phyloP scores from a whole-genome alignment of 2,113 vertebrate species.

The Percina caprodes region DNA sequence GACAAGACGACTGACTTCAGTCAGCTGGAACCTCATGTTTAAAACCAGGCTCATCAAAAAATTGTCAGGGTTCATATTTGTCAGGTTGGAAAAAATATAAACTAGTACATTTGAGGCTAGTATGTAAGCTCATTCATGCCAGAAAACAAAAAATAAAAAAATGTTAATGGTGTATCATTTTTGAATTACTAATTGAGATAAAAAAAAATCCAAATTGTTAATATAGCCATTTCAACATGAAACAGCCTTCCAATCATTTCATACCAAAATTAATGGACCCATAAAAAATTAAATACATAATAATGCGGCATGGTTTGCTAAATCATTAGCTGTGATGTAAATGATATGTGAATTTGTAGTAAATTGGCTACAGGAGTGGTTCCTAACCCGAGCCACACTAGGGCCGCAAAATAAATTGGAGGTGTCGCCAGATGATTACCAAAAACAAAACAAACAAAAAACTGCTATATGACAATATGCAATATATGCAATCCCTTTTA shows the following conservation, averaged over 20 bases:
- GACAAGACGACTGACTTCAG: conserved; percentile 57
- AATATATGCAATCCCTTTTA: background rate
- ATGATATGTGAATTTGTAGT: background rate
- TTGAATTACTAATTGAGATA: background rate
- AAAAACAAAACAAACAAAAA: no score
- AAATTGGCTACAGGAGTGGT: background rate
- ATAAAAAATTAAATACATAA: background rate
- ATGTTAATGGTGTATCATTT: background rate
- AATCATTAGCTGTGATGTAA: background rate
- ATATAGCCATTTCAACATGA: background rate
- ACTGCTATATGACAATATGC: no score
- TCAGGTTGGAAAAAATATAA: background rate
- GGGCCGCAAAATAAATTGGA: background rate
- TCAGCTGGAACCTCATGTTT: conserved; percentile 69
- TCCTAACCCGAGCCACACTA: background rate
- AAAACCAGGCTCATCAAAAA: conserved; percentile 54
- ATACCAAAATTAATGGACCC: background rate
- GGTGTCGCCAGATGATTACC: background rate
- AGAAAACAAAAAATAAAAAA: background rate
- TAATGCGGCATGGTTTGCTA: background rate
- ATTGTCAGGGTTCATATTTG: conserved; percentile 19
- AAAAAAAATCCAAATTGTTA: background rate
- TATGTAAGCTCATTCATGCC: background rate
- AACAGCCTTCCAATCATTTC: background rate
- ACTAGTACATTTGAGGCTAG: background rate